phyloP scores from a whole-genome alignment of 2,113 vertebrate species.

The Pseudopodoces humilis region DNA sequence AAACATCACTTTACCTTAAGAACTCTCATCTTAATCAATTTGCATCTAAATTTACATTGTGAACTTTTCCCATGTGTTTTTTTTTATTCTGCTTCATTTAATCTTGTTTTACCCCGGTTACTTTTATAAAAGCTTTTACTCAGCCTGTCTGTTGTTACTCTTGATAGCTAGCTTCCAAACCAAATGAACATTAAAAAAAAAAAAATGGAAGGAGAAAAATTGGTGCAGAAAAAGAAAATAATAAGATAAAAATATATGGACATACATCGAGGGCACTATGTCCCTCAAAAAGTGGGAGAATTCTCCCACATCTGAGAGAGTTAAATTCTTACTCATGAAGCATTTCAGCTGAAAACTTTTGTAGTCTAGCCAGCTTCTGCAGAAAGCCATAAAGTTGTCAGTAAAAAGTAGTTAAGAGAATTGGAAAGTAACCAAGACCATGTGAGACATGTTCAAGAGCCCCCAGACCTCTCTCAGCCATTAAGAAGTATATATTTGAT shows the following conservation, averaged over 20 bases:
- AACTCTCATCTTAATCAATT: background rate
- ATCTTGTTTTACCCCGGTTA: background rate
- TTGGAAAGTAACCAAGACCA: background rate
- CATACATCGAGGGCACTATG: background rate
- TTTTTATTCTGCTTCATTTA: background rate
- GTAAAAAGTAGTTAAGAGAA: background rate
- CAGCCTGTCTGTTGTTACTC: background rate
- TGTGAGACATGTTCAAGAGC: background rate
- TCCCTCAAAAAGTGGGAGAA: background rate
- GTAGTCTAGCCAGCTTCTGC: background rate
- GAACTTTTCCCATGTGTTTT: background rate
- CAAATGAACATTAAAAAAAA: background rate
- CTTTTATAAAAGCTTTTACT: background rate
- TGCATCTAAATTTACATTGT: background rate
- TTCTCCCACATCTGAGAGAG: background rate
- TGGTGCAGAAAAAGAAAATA: background rate
- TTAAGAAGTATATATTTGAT: background rate
- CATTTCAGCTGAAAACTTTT: background rate
- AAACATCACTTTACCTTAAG: background rate
- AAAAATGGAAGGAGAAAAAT: background rate
- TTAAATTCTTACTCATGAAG: background rate
- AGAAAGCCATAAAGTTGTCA: background rate
- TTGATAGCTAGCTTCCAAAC: background rate
- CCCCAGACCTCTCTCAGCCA: background rate
- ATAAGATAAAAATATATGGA: background rate